Base-by-base conservation (phyloP, 2,888 invertebrate species). In the Drosophila macrospina region DNA sequence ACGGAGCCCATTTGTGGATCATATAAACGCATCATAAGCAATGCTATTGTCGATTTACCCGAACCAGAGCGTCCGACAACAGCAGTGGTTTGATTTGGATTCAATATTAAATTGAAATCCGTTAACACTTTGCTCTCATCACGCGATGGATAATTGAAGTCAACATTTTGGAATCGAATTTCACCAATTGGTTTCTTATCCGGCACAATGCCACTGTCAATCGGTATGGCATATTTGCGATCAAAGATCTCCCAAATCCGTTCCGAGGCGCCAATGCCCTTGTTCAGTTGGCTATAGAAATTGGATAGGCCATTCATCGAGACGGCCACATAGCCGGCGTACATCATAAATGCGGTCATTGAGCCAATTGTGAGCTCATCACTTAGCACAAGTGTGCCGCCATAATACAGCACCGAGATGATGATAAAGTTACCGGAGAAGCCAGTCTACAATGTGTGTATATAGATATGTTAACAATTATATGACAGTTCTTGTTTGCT, bases 241-340 rank as follows among this genome's bases (percentile, higher is more conserved):
- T 98, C 97, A 51, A 97, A 94, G 60, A 99, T 94, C 90, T 98
- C 96, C 96, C 98, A 98, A 24, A 99, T 93, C 56, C 98, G 94
- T 0, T 95, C 94, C 3, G 97, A 97, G 0, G 99, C 98, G 0
- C 99, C 99, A 3, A 99, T 92, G 0, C 98, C 98, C 90, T 96
- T 97, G 93, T 98, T 99, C 71, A 99, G 91, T 89, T 99, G 98
- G 0, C 98, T 96, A 91, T 98, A 99, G 92, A 98, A 98, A 78
- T 95, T 96, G 47, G 97, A 96, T n/a, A 99, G 91, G 10, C 98
- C 98, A 47, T 96, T 96, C 37, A 98, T 94, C 37, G 98, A 97
- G 30, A 98, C 94, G 10, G 98, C 98, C 13, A 98, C 97, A 87
- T 98, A 98, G 0, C 96, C 98, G 0, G 99, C 98, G 89, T 99